Conservation (phyloP, 2,888 invertebrate genomes). For the Boloria selene region DNA sequence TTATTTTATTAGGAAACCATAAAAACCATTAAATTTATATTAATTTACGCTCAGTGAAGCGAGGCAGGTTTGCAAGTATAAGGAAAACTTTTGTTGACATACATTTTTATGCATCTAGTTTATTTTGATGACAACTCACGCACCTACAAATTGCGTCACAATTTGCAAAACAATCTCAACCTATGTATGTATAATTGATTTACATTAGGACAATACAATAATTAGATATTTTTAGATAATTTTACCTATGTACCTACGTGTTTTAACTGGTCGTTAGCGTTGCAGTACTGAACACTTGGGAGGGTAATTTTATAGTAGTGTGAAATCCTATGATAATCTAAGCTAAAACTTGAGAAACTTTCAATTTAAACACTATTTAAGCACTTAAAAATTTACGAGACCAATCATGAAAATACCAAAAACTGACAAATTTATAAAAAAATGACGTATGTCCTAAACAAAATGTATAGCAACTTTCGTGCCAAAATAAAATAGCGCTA, state of each 20-base stretch:
- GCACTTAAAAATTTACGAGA: neutral
- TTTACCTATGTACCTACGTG: neutral
- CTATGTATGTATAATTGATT: neutral
- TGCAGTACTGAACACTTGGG: neutral
- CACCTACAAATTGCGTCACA: conserved; percentile 5
- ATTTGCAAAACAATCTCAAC: conserved; percentile 3
- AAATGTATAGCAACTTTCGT: neutral
- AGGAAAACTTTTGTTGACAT: no score
- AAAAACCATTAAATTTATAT: no score
- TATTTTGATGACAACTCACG: neutral
- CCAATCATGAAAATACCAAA: neutral
- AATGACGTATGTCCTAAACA: conserved; percentile 16
- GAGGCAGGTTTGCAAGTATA: no score
- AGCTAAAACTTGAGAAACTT: neutral
- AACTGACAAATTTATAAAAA: conserved; percentile 3
- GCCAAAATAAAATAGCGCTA: conserved; percentile 7
- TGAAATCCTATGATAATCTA: neutral
- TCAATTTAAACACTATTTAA: neutral
- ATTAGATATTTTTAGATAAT: neutral
- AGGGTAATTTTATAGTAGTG: neutral
- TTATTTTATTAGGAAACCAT: neutral
- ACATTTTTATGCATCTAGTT: no score
- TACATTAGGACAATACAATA: neutral
- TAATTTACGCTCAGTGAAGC: no score
- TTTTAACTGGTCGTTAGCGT: neutral